A percentile compares a stretch with the other conserved stretches of the same genome.
phyloP scores from a whole-genome alignment of 2,888 invertebrate species.

The Drosophila nr. medialis region DNA sequence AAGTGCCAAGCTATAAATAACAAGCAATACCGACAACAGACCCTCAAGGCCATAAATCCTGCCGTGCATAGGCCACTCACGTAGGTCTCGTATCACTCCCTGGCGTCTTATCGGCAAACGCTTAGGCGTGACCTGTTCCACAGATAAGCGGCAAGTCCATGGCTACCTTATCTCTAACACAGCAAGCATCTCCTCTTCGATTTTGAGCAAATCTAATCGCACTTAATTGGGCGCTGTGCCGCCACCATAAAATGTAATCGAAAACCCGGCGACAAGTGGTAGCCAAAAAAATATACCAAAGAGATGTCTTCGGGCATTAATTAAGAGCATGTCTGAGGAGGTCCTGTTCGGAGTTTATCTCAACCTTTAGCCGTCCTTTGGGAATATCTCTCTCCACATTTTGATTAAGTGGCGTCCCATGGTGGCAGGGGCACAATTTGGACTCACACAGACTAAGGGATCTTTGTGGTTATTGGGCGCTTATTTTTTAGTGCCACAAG shows the following conservation, averaged over 20 bases:
- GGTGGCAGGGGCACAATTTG: constrained; percentile 36
- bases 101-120: constrained; percentile 53
- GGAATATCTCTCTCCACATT: constrained; percentile 15
- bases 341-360: constrained; percentile 36
- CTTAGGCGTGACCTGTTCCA: constrained; percentile 34
- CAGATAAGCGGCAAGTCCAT: constrained; percentile 58
- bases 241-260: constrained; percentile 50
- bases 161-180: constrained; percentile 40
- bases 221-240: constrained; percentile 54
- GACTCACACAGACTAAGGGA: not conserved
- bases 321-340: constrained; percentile 38
- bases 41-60: constrained; percentile 41
- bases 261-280: constrained; percentile 32
- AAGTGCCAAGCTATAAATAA: constrained; percentile 64
- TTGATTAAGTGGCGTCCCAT: constrained; percentile 69
- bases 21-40: not conserved
- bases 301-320: constrained; percentile 42
- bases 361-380: constrained; percentile 34
- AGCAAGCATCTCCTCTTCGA: not conserved
- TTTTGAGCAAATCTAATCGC: constrained; percentile 63
- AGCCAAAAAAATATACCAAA: constrained; percentile 9
- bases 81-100: not conserved
- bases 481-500: constrained; percentile 64
- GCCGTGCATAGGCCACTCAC: constrained; percentile 45
- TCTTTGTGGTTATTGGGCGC: constrained; percentile 34